These are phyloP conservation scores for Potamarius usumacintae DNA, from an alignment of 2,113 vertebrate species.

Conservation along the genomic window DNA sequence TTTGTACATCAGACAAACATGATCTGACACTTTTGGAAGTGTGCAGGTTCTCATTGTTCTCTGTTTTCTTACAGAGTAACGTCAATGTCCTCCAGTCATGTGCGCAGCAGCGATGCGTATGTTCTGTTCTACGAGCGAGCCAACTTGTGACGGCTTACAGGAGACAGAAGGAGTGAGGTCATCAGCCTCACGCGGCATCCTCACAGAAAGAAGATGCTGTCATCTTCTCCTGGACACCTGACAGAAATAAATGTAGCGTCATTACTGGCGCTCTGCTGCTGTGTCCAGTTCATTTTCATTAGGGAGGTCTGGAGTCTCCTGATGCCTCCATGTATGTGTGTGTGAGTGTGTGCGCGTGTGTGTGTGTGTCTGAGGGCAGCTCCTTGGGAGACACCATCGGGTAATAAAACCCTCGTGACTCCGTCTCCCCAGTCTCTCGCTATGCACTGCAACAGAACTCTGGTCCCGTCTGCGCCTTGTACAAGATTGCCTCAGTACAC, in stretches of 20 bases:
- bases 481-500: slow-evolving; percentile 61
- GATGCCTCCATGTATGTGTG: slow-evolving; percentile 46
- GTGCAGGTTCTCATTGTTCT: neutral
- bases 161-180: slow-evolving; percentile 38
- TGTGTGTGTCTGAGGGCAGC: slow-evolving; percentile 50
- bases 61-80: slow-evolving; percentile 78
- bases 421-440: slow-evolving; percentile 64
- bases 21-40: neutral
- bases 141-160: slow-evolving; percentile 76
- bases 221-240: slow-evolving; percentile 45
- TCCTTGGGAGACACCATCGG: slow-evolving; percentile 49
- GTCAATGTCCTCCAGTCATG: slow-evolving; percentile 93
- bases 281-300: slow-evolving; percentile 26
- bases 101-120: slow-evolving; percentile 94
- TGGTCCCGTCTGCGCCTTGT: slow-evolving; percentile 66
- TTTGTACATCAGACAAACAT: neutral
- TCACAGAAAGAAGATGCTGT: slow-evolving; percentile 25
- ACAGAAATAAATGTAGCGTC: slow-evolving; percentile 33
- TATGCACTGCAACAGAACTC: slow-evolving; percentile 72
- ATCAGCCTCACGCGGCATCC: neutral
- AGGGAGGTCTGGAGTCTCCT: slow-evolving; percentile 15
- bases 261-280: slow-evolving; percentile 39
- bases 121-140: slow-evolving; percentile 95
- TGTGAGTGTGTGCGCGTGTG: slow-evolving; percentile 42
- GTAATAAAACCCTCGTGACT: slow-evolving; percentile 65